Conservation (phyloP, 64 coral and sea anemone species). For the Anthopleura sola region DNA sequence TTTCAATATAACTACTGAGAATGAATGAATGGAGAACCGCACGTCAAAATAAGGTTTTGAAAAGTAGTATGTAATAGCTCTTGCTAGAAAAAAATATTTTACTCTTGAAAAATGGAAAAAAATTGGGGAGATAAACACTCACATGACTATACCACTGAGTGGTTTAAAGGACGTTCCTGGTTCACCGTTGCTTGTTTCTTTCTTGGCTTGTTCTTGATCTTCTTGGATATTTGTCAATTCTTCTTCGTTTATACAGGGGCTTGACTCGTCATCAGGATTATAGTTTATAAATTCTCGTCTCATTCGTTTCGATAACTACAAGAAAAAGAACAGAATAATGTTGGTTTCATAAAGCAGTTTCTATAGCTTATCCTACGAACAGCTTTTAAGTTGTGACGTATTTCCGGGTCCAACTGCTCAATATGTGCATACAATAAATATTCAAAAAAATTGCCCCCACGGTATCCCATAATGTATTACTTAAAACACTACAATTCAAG, state of each 20-base stretch:
- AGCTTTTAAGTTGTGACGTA: no score
- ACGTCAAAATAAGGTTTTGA: no score
- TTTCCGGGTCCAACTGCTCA: no score
- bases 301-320: background rate
- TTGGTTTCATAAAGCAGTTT: background rate
- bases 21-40: no score
- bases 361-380: no score
- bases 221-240: background rate
- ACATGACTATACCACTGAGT: background rate
- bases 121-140: background rate
- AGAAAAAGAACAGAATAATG: background rate
- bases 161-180: background rate
- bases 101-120: background rate
- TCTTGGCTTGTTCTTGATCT: background rate
- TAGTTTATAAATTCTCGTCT: background rate
- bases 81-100: no score
- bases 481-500: no score
- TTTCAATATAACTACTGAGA: no score
- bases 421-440: no score
- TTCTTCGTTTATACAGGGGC: background rate
- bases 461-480: no score
- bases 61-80: no score
- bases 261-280: background rate
- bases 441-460: no score
- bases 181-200: background rate